phyloP scores from a whole-genome alignment of 2,113 vertebrate genomes.

The rat (Rattus norvegicus) region DNA sequence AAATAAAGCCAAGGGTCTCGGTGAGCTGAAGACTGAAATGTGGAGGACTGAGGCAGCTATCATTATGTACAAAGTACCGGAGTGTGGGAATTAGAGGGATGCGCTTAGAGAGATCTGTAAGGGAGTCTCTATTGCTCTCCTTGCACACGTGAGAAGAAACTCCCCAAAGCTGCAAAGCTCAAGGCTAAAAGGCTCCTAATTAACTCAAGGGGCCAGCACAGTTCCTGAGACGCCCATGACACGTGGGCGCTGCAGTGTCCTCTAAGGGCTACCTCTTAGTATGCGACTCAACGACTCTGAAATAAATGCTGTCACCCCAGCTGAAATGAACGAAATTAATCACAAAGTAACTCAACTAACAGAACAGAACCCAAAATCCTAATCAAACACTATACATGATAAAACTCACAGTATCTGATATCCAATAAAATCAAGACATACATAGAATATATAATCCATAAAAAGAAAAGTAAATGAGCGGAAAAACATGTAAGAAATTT shows the following conservation, averaged over 20 bases:
- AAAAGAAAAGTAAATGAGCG: constrained; percentile 11
- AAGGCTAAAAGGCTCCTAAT: not conserved
- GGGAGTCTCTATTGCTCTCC: not conserved
- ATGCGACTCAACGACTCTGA: not conserved
- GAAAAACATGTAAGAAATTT: constrained; percentile 1
- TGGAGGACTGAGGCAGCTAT: not conserved
- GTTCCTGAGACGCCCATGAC: not conserved
- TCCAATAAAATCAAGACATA: not conserved
- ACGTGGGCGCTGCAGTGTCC: not conserved
- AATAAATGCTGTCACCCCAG: not conserved
- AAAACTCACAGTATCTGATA: not conserved
- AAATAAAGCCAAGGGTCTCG: not conserved
- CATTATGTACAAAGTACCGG: not conserved
- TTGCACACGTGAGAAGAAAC: not conserved
- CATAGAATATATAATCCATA: not conserved
- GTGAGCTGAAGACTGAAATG: not conserved
- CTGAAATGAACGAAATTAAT: not conserved
- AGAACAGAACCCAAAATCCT: not conserved
- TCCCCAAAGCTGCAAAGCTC: not conserved
- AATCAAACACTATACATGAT: not conserved
- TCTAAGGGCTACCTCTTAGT: not conserved
- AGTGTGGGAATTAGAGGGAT: not conserved
- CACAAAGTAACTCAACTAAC: not conserved
- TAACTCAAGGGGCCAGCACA: not conserved
- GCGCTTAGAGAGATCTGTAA: not conserved